These are phyloP conservation scores for Momotus momota DNA, from an alignment of 2,797 vertebrate genomes.

Conservation along the genomic window DNA sequence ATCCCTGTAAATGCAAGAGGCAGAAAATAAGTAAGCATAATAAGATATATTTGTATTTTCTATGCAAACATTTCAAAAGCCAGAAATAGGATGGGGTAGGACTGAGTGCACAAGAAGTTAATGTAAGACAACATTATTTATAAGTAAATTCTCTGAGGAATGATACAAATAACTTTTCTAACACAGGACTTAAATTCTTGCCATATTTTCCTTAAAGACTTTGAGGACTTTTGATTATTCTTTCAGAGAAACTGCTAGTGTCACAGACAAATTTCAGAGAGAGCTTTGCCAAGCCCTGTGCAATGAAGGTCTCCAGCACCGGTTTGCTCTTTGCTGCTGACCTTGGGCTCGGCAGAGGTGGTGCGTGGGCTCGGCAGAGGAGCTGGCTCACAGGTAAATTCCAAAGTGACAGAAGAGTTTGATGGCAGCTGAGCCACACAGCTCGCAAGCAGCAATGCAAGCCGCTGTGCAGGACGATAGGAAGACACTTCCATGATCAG, in stretches of 20 bases:
- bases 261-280: not conserved
- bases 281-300: accelerated
- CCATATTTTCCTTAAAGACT: conserved; percentile 57
- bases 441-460: not conserved
- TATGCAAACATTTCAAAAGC: conserved; percentile 30
- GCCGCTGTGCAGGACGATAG: not conserved
- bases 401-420: not conserved
- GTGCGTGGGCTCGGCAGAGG: not conserved
- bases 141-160: conserved; percentile 44
- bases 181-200: conserved; percentile 46
- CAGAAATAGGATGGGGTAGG: not conserved
- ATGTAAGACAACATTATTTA: conserved; percentile 30
- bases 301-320: not conserved
- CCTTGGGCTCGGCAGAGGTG: not conserved
- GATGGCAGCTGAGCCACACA: not conserved
- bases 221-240: conserved; percentile 10
- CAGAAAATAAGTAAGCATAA: conserved; percentile 5
- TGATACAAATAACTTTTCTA: conserved; percentile 39
- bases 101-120: conserved; percentile 19
- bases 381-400: not conserved
- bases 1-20: conserved; percentile 13
- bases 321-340: not conserved
- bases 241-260: not conserved
- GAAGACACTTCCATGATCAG: not conserved
- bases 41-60: conserved; percentile 18